Percentiles rank a stretch among this genome's conserved stretches.
Conservation (phyloP, 2,888 invertebrate species). For the Chironomus tentans region DNA sequence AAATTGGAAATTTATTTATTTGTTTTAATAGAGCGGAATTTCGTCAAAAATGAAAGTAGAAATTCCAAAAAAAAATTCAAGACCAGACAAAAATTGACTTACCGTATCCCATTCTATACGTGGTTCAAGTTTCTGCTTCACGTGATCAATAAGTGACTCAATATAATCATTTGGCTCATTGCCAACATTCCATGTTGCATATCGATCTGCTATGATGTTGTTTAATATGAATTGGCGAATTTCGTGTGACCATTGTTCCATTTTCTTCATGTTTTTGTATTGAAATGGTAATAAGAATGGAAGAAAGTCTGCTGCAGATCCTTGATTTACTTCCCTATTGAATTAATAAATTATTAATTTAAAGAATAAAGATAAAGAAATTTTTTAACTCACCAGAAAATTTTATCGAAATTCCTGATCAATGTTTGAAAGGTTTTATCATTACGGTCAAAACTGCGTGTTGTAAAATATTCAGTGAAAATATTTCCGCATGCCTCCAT, state of each 20-base stretch:
- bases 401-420: slow-evolving; percentile 50
- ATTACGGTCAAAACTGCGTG: slow-evolving; percentile 43
- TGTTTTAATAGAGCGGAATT: background rate
- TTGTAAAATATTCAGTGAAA: slow-evolving; percentile 53
- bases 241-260: slow-evolving; percentile 45
- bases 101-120: slow-evolving; percentile 45
- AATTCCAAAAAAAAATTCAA: too few relatives aligned
- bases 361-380: too few relatives aligned
- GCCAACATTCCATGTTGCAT: slow-evolving; percentile 34
- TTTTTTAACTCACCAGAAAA: slow-evolving; percentile 43
- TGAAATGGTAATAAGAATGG: slow-evolving; percentile 52
- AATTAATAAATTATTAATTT: too few relatives aligned
- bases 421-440: slow-evolving; percentile 43
- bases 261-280: slow-evolving; percentile 43
- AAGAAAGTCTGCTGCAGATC: slow-evolving; percentile 56
- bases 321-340: slow-evolving; percentile 52
- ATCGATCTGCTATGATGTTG: slow-evolving; percentile 45
- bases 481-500: slow-evolving; percentile 50
- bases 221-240: slow-evolving; percentile 48
- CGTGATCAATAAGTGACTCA: slow-evolving; percentile 48
- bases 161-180: slow-evolving; percentile 47
- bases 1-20: background rate
- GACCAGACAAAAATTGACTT: background rate
- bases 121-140: slow-evolving; percentile 40
- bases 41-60: too few relatives aligned